These are phyloP conservation scores for Morpho achilles DNA, from an alignment of 2,888 invertebrate species.

Conservation along the genomic window DNA sequence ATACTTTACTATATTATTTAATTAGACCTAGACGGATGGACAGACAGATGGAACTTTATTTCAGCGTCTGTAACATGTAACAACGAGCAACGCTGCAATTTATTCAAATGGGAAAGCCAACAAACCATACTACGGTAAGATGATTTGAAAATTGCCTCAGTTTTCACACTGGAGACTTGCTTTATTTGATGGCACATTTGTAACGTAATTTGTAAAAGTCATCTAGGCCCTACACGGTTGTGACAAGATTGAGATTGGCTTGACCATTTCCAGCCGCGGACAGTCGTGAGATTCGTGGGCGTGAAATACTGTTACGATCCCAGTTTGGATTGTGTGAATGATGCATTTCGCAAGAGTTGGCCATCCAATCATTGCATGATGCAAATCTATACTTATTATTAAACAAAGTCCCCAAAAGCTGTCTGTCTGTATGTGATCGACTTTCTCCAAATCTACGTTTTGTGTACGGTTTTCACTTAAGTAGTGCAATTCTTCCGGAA, in stretches of 20 bases:
- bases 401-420: too few species aligned
- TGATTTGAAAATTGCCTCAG: conserved; percentile 6
- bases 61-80: too few species aligned
- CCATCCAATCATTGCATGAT: conserved; percentile 8
- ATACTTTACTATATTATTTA: too few species aligned
- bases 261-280: background rate
- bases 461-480: too few species aligned
- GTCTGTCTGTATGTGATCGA: too few species aligned
- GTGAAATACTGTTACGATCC: conserved; percentile 51
- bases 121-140: background rate
- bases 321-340: conserved; percentile 21
- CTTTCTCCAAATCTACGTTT: too few species aligned
- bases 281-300: conserved; percentile 39
- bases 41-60: too few species aligned
- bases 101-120: background rate
- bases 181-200: conserved; percentile 8
- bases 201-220: background rate
- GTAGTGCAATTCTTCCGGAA: too few species aligned
- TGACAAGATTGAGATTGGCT: background rate
- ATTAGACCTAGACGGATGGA: too few species aligned
- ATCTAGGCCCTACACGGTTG: background rate
- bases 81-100: background rate
- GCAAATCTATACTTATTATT: background rate
- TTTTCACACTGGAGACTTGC: conserved; percentile 7
- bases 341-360: conserved; percentile 20